Conservation (phyloP, 2,113 vertebrate genomes). For the Laterallus jamaicensis region DNA sequence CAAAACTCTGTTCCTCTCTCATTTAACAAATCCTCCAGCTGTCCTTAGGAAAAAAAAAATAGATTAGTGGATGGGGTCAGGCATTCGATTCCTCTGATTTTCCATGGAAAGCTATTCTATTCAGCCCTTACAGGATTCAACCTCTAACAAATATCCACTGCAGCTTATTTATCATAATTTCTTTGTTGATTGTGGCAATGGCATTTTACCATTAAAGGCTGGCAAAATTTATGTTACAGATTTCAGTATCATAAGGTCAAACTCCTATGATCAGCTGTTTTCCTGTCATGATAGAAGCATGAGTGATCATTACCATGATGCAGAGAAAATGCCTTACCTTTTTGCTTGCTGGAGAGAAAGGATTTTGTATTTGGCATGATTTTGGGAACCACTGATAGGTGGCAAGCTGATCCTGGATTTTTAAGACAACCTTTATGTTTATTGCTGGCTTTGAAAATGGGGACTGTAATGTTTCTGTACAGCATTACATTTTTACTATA, state of each 20-base stretch:
- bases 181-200: background rate
- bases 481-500: background rate
- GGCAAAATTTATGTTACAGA: background rate
- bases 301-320: background rate
- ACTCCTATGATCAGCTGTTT: background rate
- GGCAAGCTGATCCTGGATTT: background rate
- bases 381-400: background rate
- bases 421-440: background rate
- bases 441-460: background rate
- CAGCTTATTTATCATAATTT: background rate
- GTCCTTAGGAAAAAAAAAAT: background rate
- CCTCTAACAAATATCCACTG: background rate
- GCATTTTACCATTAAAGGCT: background rate
- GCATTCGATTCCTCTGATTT: background rate
- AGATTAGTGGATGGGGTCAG: background rate
- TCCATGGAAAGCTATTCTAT: background rate
- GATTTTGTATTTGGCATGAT: background rate
- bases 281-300: background rate
- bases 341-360: background rate
- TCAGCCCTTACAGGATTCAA: background rate
- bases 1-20: background rate
- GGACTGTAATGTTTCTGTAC: background rate
- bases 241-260: background rate
- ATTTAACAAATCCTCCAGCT: background rate
- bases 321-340: background rate